Conservation (phyloP, 2,113 vertebrate species). For the Centropus bengalensis region DNA sequence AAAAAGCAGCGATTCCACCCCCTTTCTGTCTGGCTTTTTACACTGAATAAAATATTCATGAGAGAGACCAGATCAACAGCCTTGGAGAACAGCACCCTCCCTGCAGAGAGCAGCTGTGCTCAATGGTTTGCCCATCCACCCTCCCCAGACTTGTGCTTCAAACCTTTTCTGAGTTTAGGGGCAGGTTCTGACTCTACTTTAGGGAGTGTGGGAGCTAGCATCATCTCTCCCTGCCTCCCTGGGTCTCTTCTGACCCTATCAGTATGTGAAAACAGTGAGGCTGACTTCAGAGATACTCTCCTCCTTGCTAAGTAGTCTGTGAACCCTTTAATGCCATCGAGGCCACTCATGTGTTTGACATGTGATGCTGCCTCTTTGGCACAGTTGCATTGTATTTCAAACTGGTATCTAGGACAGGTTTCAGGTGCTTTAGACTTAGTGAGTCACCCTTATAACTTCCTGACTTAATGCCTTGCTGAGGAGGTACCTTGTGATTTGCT, state of each 20-base stretch:
- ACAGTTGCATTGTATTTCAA: rapidly evolving
- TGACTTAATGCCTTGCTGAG: background rate
- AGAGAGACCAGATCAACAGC: background rate
- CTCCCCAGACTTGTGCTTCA: background rate
- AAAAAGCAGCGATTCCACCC: slow-evolving; percentile 1
- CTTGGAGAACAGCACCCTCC: background rate
- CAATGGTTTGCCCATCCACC: background rate
- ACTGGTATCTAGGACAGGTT: background rate
- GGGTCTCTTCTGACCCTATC: background rate
- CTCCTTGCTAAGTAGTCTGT: background rate
- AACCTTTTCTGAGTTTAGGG: background rate
- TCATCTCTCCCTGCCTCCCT: rapidly evolving
- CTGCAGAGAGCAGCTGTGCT: slow-evolving; percentile 35
- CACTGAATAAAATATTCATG: slow-evolving; percentile 22
- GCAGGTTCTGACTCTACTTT: background rate
- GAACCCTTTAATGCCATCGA: background rate
- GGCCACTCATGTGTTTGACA: background rate
- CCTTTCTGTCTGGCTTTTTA: slow-evolving; percentile 9
- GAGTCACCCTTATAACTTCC: background rate
- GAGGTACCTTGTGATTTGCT: background rate
- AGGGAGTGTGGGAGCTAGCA: background rate
- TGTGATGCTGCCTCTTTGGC: background rate
- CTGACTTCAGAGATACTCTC: background rate
- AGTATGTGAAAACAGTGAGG: background rate
- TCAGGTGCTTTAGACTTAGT: background rate